Evolutionary conservation across 2,113 vertebrate species (phyloP).

Genomic region (Poecilia latipinna): DNA sequence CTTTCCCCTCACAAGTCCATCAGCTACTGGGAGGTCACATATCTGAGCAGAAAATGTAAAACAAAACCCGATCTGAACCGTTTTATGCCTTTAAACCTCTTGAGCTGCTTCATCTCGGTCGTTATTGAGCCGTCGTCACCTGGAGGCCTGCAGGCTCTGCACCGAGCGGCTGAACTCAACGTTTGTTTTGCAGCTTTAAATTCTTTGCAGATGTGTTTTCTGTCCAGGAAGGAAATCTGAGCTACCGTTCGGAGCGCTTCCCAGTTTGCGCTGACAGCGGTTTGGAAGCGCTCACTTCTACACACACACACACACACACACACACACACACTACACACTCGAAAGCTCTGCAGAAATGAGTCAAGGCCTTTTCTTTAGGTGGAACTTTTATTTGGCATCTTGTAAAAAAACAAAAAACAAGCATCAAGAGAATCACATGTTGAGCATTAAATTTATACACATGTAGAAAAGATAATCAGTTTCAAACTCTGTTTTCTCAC

Average conservation of each 20-base stretch:
- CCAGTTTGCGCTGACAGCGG: conserved; percentile 57
- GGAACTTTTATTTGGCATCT: conserved; percentile 76
- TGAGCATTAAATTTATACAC: conserved; percentile 63
- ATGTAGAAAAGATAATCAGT: conserved; percentile 19
- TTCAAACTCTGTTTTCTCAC: conserved; percentile 29
- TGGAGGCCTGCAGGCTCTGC: not conserved
- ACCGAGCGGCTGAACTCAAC: not conserved
- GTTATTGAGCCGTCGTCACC: not conserved
- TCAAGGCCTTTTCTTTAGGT: conserved; percentile 22
- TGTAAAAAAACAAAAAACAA: conserved; percentile 68
- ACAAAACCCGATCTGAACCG: not conserved
- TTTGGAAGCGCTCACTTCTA: conserved; percentile 45
- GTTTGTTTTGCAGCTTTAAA: conserved; percentile 36
- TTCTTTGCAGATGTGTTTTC: conserved; percentile 62
- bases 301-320: no score
- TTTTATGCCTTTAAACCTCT: not conserved
- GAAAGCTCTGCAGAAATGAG: not conserved
- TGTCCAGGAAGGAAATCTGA: conserved; percentile 48
- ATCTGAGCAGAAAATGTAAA: not conserved
- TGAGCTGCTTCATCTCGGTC: not conserved
- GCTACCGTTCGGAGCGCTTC: conserved; percentile 51
- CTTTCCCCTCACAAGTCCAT: not conserved
- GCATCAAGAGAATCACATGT: conserved; percentile 63
- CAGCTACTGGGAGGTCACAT: no score
- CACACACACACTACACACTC: no score